Evolutionary conservation across 2,113 vertebrate species (phyloP).

Genomic region (Nycticryphes semicollaris): DNA sequence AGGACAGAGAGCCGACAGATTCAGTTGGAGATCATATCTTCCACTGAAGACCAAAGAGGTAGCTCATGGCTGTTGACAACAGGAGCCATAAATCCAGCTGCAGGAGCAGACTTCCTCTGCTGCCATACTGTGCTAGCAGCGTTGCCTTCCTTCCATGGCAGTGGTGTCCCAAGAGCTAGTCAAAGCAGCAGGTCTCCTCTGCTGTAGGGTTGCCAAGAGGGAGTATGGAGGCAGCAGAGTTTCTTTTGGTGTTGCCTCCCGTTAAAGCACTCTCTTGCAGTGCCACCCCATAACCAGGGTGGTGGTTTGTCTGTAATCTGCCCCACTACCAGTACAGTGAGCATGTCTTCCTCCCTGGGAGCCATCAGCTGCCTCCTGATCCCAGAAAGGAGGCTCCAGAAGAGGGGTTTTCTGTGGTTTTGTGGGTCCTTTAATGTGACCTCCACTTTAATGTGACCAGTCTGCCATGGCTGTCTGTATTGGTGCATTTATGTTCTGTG

Average conservation of each 20-base stretch:
- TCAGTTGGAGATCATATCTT: constrained; percentile 78
- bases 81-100: not conserved
- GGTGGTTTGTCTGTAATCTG: not conserved
- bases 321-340: not conserved
- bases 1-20: constrained; percentile 78
- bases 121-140: not conserved
- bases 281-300: not conserved
- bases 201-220: not conserved
- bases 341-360: not conserved
- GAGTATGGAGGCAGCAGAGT: not conserved
- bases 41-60: not conserved
- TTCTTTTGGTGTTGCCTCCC: not conserved
- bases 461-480: not conserved
- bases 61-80: not conserved
- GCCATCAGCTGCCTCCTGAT: not conserved
- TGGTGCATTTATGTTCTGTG: not conserved
- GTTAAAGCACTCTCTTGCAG: not conserved
- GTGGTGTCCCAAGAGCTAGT: not conserved
- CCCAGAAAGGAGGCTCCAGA: not conserved
- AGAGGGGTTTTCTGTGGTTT: not conserved
- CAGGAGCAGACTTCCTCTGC: not conserved
- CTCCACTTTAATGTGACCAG: not conserved
- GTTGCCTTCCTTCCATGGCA: not conserved
- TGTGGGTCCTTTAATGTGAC: not conserved
- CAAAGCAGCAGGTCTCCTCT: not conserved